Conservation (phyloP, 2,888 invertebrate species). For the Dynastes tityus region DNA sequence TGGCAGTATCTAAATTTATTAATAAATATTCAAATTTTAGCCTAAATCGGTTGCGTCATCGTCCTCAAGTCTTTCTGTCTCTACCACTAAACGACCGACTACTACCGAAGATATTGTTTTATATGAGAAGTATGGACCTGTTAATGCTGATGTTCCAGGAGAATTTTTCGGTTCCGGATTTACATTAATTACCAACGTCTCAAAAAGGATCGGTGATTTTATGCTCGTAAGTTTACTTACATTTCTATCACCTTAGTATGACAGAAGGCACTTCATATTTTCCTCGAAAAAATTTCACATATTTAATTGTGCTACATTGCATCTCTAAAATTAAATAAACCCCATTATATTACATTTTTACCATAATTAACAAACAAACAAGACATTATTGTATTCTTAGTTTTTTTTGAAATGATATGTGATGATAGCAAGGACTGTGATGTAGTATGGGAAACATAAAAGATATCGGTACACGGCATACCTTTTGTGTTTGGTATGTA, state of each 20-base stretch:
- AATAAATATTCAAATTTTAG: conserved; percentile 49
- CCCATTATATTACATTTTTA: no score
- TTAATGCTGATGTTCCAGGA: conserved; percentile 79
- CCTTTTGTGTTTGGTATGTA: no score
- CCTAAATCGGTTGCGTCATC: conserved; percentile 58
- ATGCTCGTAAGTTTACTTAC: conserved; percentile 74
- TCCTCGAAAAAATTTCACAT: not conserved
- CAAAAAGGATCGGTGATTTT: conserved; percentile 78
- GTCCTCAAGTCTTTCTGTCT: conserved; percentile 45
- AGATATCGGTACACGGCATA: no score
- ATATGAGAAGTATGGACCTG: conserved; percentile 77
- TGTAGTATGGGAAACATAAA: no score
- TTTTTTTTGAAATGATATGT: no score
- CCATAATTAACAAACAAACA: no score
- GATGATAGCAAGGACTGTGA: no score
- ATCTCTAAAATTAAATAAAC: no score
- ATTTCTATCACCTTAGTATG: conserved; percentile 40
- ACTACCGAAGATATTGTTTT: conserved; percentile 76
- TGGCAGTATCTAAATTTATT: conserved; percentile 3
- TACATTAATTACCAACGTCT: conserved; percentile 78
- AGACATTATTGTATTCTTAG: no score
- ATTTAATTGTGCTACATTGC: not conserved
- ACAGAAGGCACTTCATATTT: not conserved
- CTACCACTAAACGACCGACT: conserved; percentile 66
- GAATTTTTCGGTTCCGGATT: conserved; percentile 80